phyloP scores from a whole-genome alignment of 2,797 vertebrate genomes.

The Sciurus carolinensis region DNA sequence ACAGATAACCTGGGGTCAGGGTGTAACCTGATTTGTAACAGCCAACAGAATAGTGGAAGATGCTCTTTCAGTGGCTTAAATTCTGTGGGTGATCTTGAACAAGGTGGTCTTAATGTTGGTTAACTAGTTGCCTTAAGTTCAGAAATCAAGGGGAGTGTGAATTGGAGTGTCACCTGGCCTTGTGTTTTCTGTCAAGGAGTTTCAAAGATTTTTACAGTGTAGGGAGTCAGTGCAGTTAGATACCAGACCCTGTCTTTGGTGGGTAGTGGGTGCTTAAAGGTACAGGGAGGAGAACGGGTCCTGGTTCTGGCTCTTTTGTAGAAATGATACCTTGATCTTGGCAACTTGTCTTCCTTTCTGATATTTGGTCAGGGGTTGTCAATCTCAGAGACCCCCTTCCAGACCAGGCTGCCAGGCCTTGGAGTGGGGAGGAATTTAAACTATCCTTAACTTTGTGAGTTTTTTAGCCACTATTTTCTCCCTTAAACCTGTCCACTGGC shows the following conservation, averaged over 20 bases:
- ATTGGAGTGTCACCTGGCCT: neutral
- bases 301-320: neutral
- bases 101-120: neutral
- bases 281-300: neutral
- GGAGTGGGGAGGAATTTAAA: neutral
- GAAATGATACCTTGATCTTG: neutral
- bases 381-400: neutral
- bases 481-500: conserved; percentile 42
- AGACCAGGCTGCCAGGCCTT: neutral
- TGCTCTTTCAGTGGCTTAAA: neutral
- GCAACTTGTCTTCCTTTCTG: neutral
- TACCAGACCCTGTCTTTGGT: neutral
- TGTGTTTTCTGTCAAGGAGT: neutral
- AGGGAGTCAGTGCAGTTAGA: neutral
- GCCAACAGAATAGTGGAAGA: neutral
- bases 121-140: neutral
- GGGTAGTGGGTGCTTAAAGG: neutral
- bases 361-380: neutral
- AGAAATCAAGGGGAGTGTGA: neutral
- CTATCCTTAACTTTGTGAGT: conserved; percentile 63
- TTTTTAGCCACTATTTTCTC: conserved; percentile 76
- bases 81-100: conserved; percentile 20
- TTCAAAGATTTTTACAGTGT: neutral
- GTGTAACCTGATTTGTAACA: neutral
- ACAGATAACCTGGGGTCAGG: neutral